These are phyloP conservation scores for Pinna nobilis DNA, from an alignment of 1,140 invertebrate genomes.

Conservation along the genomic window DNA sequence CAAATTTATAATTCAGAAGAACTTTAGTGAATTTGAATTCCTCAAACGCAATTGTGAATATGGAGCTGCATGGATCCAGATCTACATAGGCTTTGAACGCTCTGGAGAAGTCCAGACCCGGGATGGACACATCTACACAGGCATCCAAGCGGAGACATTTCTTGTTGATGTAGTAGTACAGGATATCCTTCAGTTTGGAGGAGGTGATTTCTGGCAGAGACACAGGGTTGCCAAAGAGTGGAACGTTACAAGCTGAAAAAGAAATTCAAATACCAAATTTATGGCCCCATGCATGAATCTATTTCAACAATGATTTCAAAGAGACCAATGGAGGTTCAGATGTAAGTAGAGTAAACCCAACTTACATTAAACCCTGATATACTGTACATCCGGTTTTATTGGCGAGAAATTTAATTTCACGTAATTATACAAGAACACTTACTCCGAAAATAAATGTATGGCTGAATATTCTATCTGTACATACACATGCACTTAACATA, in stretches of 20 bases:
- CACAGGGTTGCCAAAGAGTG: slow-evolving; percentile 27
- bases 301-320: not conserved
- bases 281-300: not conserved
- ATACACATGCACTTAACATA: no score
- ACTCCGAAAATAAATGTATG: no score
- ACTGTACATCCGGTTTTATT: no score
- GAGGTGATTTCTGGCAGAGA: slow-evolving; percentile 32
- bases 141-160: slow-evolving; percentile 50
- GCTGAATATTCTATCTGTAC: no score
- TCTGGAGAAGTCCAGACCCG: slow-evolving; percentile 11
- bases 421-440: no score
- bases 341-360: not conserved
- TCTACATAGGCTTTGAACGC: slow-evolving; percentile 28
- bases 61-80: slow-evolving; percentile 41
- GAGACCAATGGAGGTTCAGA: not conserved
- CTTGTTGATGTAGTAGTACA: slow-evolving; percentile 35
- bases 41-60: slow-evolving; percentile 36
- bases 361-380: no score
- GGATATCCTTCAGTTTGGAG: slow-evolving; percentile 20
- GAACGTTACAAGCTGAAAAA: slow-evolving; percentile 24
- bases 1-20: slow-evolving; percentile 35
- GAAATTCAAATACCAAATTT: not conserved
- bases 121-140: slow-evolving; percentile 44
- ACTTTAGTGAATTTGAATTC: slow-evolving; percentile 19
- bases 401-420: no score